Conservation (phyloP, 1,140 invertebrate genomes). For the Rhagoletis pomonella region DNA sequence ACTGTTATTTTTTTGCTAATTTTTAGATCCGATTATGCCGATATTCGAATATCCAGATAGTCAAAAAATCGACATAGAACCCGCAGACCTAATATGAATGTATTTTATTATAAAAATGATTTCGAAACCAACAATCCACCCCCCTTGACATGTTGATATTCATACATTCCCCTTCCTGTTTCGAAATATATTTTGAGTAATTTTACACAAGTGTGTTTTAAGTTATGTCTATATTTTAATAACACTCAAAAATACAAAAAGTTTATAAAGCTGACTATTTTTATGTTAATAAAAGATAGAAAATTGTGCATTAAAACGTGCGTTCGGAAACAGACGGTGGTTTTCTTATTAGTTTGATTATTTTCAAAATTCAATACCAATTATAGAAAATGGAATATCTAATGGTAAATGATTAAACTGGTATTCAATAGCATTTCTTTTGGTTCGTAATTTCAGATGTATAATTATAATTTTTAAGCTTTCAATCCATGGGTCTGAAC, state of each 20-base stretch:
- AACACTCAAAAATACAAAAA: neutral
- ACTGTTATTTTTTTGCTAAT: too few species aligned
- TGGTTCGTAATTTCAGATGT: constrained; percentile 31
- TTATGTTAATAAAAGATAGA: constrained; percentile 32
- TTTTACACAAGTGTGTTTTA: neutral
- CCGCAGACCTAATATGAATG: too few species aligned
- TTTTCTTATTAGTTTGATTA: neutral
- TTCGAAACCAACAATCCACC: too few species aligned
- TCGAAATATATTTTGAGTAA: neutral
- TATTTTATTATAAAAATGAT: too few species aligned
- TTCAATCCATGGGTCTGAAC: constrained; percentile 67
- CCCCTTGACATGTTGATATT: too few species aligned
- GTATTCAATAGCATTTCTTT: constrained; percentile 45
- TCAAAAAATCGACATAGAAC: too few species aligned
- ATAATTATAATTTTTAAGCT: constrained; percentile 60
- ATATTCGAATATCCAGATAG: too few species aligned
- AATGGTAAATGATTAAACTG: constrained; percentile 14
- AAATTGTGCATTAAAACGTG: constrained; percentile 52
- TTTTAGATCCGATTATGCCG: too few species aligned
- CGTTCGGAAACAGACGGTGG: constrained; percentile 30
- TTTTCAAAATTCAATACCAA: constrained; percentile 43
- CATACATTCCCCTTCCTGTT: neutral
- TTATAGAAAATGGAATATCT: constrained; percentile 13
- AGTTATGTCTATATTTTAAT: constrained; percentile 5
- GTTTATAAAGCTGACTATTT: constrained; percentile 23